Conservation (phyloP, 2,888 invertebrate species). For the Tachina grossa region DNA sequence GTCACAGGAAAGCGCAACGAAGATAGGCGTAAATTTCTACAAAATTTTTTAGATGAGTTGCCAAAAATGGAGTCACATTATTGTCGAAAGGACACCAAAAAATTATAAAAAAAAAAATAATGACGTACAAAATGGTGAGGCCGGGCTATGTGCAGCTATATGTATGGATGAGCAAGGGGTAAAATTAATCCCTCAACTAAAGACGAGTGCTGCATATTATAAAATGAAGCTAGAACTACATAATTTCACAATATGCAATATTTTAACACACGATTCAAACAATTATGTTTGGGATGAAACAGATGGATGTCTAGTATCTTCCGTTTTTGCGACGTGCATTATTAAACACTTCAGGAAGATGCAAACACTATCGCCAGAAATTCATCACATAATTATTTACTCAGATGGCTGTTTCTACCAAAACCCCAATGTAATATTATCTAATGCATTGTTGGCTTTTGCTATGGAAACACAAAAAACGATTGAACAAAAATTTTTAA, state of each 20-base stretch:
- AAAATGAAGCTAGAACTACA: conserved; percentile 4
- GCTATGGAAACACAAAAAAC: conserved; percentile 10
- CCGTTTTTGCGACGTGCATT: conserved; percentile 17
- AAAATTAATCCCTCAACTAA: conserved; percentile 1
- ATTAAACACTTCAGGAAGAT: conserved; percentile 36
- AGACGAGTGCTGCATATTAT: conserved; percentile 8
- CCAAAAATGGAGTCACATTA: too few relatives aligned
- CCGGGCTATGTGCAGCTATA: conserved; percentile 1
- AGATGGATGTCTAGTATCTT: conserved; percentile 1
- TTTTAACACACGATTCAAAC: neutral
- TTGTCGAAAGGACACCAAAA: too few relatives aligned
- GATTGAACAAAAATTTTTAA: conserved; percentile 22
- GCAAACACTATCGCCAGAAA: conserved; percentile 15
- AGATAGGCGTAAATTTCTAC: too few relatives aligned
- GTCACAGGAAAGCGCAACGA: too few relatives aligned
- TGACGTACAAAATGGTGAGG: neutral
- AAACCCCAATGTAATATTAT: neutral
- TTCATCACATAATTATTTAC: conserved; percentile 30
- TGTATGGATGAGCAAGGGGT: too few relatives aligned
- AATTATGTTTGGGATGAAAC: conserved; percentile 1
- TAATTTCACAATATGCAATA: neutral
- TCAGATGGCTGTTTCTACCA: conserved; percentile 20
- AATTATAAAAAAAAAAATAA: neutral
- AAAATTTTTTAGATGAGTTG: too few relatives aligned
- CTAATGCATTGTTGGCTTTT: neutral